These are phyloP conservation scores for Corythornis vintsioides DNA, from an alignment of 2,113 vertebrate genomes.

Conservation along the genomic window DNA sequence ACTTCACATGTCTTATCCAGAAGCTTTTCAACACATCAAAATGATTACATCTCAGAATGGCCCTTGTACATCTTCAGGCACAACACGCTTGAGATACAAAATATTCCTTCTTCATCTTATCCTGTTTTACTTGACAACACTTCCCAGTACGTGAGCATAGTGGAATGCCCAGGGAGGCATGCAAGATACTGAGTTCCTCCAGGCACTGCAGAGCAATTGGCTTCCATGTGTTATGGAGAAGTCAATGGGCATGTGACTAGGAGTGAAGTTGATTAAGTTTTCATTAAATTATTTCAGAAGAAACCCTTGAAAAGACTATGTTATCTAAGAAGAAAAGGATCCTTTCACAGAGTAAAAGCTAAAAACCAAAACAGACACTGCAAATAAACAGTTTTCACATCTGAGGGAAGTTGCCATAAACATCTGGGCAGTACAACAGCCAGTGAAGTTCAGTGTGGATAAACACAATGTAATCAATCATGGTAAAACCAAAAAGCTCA, in stretches of 20 bases:
- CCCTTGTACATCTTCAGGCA: neutral
- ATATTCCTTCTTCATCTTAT: neutral
- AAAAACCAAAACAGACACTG: neutral
- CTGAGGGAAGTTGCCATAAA: neutral
- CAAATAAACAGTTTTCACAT: neutral
- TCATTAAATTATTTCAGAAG: neutral
- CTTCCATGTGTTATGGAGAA: neutral
- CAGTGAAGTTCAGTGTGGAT: neutral
- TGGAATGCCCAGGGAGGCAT: neutral
- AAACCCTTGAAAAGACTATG: neutral
- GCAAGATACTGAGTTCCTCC: neutral
- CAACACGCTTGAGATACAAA: neutral
- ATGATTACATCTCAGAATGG: neutral
- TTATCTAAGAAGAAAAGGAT: neutral
- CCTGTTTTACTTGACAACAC: neutral
- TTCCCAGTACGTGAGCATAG: neutral
- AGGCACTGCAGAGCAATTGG: neutral
- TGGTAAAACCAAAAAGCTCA: neutral
- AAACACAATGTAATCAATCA: neutral
- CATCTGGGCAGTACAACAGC: neutral
- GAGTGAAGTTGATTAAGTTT: neutral
- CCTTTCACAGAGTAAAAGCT: neutral
- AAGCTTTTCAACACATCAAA: neutral
- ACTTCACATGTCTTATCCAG: neutral
- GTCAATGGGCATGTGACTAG: neutral